These are phyloP conservation scores for Cnemophilus loriae DNA, from an alignment of 2,113 vertebrate genomes.

Conservation along the genomic window DNA sequence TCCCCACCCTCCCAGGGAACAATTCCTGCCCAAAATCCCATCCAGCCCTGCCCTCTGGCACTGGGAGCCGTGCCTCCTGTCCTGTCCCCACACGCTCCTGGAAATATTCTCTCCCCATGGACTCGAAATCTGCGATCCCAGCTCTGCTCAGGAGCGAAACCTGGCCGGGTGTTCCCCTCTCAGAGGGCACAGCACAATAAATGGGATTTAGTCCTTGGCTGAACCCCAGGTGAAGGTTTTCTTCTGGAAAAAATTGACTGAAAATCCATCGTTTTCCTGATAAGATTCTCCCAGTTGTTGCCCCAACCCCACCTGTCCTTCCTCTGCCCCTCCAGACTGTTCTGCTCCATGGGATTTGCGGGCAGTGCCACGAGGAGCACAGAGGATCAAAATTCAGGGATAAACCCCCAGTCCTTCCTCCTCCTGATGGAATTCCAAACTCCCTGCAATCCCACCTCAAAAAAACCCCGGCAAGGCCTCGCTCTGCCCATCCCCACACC, in stretches of 20 bases:
- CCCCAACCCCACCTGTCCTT: not conserved
- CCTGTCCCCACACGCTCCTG: not conserved
- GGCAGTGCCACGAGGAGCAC: not conserved
- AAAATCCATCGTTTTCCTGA: not conserved
- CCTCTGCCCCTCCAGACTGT: not conserved
- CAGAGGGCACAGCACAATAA: not conserved
- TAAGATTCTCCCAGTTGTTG: not conserved
- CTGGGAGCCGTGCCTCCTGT: not conserved
- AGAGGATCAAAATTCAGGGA: not conserved
- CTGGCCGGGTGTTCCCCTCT: not conserved
- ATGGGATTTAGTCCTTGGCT: not conserved
- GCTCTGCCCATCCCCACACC: not conserved
- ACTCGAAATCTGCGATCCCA: not conserved
- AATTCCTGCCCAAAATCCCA: not conserved
- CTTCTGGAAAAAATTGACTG: not conserved
- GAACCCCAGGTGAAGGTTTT: not conserved
- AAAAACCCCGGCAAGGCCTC: not conserved
- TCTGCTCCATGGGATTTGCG: not conserved
- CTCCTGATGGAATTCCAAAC: not conserved
- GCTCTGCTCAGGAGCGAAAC: not conserved
- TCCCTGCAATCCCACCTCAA: not conserved
- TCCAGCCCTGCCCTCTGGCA: not conserved
- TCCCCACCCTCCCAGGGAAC: not conserved
- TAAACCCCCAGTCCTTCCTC: not conserved
- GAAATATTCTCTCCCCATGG: not conserved